Base-by-base conservation (phyloP, 2,888 invertebrate species). In the Eupelmus urozonus region DNA sequence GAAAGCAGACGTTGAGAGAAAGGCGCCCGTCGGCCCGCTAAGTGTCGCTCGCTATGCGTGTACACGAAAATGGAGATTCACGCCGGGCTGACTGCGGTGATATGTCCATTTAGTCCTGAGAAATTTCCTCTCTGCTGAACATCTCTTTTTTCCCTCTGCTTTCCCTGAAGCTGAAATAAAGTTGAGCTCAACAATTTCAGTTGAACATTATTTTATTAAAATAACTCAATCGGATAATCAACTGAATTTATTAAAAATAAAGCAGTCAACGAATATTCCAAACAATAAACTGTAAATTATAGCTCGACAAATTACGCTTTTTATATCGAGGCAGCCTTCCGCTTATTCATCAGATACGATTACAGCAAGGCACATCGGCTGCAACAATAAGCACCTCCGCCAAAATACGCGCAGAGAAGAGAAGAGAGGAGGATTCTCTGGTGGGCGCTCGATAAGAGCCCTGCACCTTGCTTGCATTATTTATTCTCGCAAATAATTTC, bases 401-500 rank as follows among this genome's bases (percentile, higher is more conserved):
- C n/a, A 34, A 34, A 3, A 9, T 3, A 34, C 45, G 13, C 9
- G 45, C 45, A 16, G 13, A 16, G 13, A 45, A 2, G 45, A 45
- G 16, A 7, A 45, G 16, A 45, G 16, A 45, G 45, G 2, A 45
- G 7, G 16, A 20, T 53, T 53, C 49, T n/a, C n/a, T n/a, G n/a
- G n/a, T n/a, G 34, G 9, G 34, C 16, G 20, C 11, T 53, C 53
- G n/a, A 74, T 53, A 73, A 53, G 55, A 42, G 45, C 53, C 2
- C 16, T 13, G 16, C 45, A 16, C 16, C 29, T 49, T 53, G 20
- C 16, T 7, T 11, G 53, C 16, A 55, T 65, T 65, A 71, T 71
- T 57, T 63, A 76, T 71, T 25, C 70, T 23, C 9, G 55, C 45
- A 23, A 70, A 76, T 71, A 76, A 65, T 71, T 76, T 59, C n/a